Conservation (phyloP, 2,113 vertebrate species). For the Dunckerocampus dactyliophorus region DNA sequence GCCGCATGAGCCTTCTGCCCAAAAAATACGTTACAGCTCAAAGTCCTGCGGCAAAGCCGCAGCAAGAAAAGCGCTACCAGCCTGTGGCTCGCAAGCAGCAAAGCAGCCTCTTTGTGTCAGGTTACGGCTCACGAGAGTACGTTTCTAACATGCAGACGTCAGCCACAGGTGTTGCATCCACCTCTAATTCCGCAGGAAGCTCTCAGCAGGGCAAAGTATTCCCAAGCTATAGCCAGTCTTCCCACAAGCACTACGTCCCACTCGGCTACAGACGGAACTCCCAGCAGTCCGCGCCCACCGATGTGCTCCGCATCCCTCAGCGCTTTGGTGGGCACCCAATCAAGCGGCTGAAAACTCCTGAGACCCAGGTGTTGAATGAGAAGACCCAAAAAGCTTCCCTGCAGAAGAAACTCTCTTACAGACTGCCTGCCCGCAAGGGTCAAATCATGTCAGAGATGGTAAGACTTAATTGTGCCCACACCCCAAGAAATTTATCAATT, state of each 20-base stretch:
- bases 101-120: background rate
- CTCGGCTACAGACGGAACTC: too few relatives aligned
- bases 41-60: too few relatives aligned
- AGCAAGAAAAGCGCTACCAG: background rate
- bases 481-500: too few relatives aligned
- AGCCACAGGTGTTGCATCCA: background rate
- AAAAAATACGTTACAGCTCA: too few relatives aligned
- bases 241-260: too few relatives aligned
- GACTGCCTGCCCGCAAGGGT: too few relatives aligned
- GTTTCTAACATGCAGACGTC: background rate
- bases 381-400: background rate
- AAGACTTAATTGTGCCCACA: too few relatives aligned
- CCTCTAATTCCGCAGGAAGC: background rate
- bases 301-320: slow-evolving; percentile 11
- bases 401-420: background rate
- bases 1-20: too few relatives aligned
- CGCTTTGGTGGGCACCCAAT: slow-evolving; percentile 31
- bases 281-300: background rate
- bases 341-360: slow-evolving; percentile 7
- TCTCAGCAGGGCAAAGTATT: too few relatives aligned
- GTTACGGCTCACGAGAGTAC: background rate
- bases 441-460: too few relatives aligned
- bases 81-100: background rate
- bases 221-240: too few relatives aligned
- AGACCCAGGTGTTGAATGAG: background rate